These are phyloP conservation scores for Neomonachus schauinslandi DNA, from an alignment of 2,113 vertebrate genomes.

Conservation along the genomic window DNA sequence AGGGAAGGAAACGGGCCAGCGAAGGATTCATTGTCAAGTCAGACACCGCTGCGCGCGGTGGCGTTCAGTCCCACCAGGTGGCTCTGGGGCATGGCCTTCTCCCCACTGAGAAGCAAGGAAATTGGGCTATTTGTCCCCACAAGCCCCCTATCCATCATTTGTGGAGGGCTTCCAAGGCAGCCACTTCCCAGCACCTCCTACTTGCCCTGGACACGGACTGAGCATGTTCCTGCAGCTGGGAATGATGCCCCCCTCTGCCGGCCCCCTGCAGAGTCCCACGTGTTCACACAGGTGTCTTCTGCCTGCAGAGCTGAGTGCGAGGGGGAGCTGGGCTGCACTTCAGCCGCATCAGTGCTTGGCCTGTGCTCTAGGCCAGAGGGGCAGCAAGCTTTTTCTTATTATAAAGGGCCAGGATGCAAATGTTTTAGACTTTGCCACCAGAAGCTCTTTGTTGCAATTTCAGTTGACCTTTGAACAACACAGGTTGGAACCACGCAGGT, in stretches of 20 bases:
- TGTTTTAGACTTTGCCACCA: not conserved
- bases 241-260: rapidly evolving
- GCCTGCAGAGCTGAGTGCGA: rapidly evolving
- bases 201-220: not conserved
- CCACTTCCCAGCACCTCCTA: not conserved
- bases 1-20: not conserved
- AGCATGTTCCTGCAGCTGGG: no score
- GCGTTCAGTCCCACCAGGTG: rapidly evolving
- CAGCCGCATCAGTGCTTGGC: not conserved
- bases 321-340: not conserved
- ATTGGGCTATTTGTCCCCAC: not conserved
- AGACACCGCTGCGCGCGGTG: rapidly evolving
- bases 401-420: not conserved
- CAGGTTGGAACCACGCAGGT: not conserved
- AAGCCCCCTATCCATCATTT: not conserved
- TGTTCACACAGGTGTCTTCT: rapidly evolving
- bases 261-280: not conserved
- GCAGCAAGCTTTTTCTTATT: not conserved
- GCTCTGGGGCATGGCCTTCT: not conserved
- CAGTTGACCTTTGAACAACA: not conserved
- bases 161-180: not conserved
- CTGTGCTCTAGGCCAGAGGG: not conserved
- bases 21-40: not conserved
- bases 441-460: not conserved
- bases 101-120: not conserved